Conservation (phyloP, 2,113 vertebrate species). For the Dicentrarchus labrax region DNA sequence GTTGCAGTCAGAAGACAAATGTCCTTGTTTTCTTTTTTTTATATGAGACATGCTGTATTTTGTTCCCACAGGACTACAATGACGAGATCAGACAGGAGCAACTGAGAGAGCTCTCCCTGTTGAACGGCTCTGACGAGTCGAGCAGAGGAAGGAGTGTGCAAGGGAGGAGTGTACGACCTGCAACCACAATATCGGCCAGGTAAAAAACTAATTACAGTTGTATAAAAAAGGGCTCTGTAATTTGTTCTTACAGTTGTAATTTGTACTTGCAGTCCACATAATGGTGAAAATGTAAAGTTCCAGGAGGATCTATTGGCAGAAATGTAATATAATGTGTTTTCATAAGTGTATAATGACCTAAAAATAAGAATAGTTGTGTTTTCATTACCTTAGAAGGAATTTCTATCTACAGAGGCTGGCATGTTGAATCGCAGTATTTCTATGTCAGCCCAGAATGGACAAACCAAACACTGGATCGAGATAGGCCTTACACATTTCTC, state of each 20-base stretch:
- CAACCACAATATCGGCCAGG: constrained; percentile 88
- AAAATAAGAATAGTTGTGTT: too few relatives aligned
- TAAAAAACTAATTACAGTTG: constrained; percentile 58
- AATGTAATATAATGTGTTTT: too few relatives aligned
- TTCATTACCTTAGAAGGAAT: too few relatives aligned
- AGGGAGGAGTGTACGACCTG: constrained; percentile 88
- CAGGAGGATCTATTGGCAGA: too few relatives aligned
- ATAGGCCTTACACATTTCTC: too few relatives aligned
- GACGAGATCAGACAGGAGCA: constrained; percentile 99
- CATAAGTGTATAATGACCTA: too few relatives aligned
- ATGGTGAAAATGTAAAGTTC: not conserved
- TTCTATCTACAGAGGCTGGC: too few relatives aligned
- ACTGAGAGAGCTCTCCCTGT: constrained; percentile 93
- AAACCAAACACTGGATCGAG: too few relatives aligned
- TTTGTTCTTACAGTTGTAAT: not conserved
- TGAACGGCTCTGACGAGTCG: constrained; percentile 96
- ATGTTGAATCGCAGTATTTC: too few relatives aligned
- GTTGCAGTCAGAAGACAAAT: constrained; percentile 66
- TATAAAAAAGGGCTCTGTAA: not conserved
- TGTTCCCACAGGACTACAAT: constrained; percentile 93
- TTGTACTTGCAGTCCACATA: not conserved
- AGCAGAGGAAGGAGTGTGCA: constrained; percentile 88
- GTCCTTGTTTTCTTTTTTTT: constrained; percentile 41
- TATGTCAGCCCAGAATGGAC: too few relatives aligned
- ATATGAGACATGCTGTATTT: constrained; percentile 47